These are phyloP conservation scores for Apolygus lucorum DNA, from an alignment of 1,140 invertebrate genomes.

Conservation along the genomic window DNA sequence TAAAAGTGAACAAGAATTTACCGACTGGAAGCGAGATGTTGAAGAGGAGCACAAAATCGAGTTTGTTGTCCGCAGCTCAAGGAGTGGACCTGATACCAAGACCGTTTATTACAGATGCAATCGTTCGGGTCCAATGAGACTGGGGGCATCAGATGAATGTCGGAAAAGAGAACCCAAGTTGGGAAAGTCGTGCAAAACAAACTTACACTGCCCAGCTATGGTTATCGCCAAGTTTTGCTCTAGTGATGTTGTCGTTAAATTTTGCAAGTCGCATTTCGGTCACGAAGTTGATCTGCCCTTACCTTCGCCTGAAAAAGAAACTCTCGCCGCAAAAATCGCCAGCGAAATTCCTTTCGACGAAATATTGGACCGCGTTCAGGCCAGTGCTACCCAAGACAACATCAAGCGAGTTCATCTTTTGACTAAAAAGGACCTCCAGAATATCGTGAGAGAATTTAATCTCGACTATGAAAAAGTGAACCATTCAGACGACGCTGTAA, in stretches of 20 bases:
- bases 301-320: not conserved
- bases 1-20: not conserved
- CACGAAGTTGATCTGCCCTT: not conserved
- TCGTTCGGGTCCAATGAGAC: not conserved
- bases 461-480: not conserved
- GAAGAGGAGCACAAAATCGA: not conserved
- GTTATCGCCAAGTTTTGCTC: not conserved
- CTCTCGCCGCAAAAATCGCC: not conserved
- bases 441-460: not conserved
- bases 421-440: not conserved
- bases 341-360: not conserved
- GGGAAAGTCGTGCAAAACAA: not conserved
- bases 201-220: not conserved
- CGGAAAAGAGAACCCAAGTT: not conserved
- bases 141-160: not conserved
- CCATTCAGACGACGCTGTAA: slow-evolving; percentile 5
- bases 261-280: not conserved
- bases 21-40: not conserved
- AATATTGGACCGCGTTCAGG: not conserved
- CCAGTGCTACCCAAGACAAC: not conserved
- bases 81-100: not conserved
- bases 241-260: not conserved
- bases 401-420: not conserved
- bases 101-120: not conserved
- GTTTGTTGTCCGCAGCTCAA: not conserved